Base-by-base conservation (phyloP, 2,888 invertebrate species). In the Sarcophaga rosellei region DNA sequence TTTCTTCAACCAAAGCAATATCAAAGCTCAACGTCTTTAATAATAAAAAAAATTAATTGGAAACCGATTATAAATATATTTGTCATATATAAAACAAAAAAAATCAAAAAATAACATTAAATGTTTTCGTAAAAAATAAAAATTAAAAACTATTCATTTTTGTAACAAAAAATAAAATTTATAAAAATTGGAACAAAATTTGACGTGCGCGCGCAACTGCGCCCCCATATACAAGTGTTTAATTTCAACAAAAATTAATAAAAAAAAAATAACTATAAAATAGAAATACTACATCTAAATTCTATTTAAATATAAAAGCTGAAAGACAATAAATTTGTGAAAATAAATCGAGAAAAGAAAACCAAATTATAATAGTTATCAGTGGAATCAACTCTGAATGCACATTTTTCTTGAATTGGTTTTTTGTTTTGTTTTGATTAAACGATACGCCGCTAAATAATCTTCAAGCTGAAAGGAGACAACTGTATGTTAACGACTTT, bases 381-480 rank as follows among this genome's bases (percentile, higher is more conserved):
- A 73, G 12, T 70, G 62, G 75, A 75, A 62, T 15, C 78, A 85
- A 85, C 82, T 66, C 81, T 81, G 77, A 63, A 65, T 44, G 72
- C 73, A 73, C 72, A 59, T 68, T 84, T 79, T 72, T 47, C 47
- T 57, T 61, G 47, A 72, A 59, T n/a, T 73, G 59, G 47, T 10
- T 77, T 84, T 75, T 72, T 15, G 59, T 80, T 80, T 85, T 85
- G 85, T 85, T 85, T 81, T 85, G 85, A 77, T 77, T 80, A 44
- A 80, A 85, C 47, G 77, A 65, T 77, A 81, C 77, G 77, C 85
- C 85, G 85, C 81, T 63, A 70, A 63, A 23, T 65, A n/a, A 21
- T 15, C 66, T 44, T 17, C 10, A 65, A 23, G 81, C 17, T 20
- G 72, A 59, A 85, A 78, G 77, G 68, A 53, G 77, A 65, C 10